Base-by-base conservation (phyloP, 2,797 vertebrate genomes). In the Balearica regulorum region DNA sequence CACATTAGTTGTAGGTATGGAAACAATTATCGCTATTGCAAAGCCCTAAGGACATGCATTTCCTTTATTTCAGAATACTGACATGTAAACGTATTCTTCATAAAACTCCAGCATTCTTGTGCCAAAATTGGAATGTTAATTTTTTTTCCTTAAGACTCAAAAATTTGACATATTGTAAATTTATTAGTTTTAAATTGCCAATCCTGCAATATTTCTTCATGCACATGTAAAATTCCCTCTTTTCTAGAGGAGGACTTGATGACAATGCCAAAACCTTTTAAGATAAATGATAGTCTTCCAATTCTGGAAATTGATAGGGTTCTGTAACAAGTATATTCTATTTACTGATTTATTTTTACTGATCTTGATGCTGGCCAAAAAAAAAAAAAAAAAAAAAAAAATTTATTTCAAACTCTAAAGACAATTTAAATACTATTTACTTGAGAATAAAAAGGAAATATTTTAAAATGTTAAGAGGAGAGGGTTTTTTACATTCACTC, bases 1-100 rank as follows among this genome's bases (percentile, higher is more conserved):
- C 51, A 71, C 29, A 35, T 46, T 31, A 17, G 60, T 72, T 5
- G 0, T 51, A 60, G 49, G 5, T 57, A 54, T 35, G 37, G 24
- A 80, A 76, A 75, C 8, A 62, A 10, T 71, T 49, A 13, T 35
- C 10, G 10, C 18, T 49, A 21, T 60, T 60, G 24, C 26, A 39
- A 70, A 72, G 22, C 5, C 22, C 11, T 62, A 41, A 70, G 33
- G 37, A 49, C 37, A 20, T 41, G 22, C 37, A 35, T 92, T 61
- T 85, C 80, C 48, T 80, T 76, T 57, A 10, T 77, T 92, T 91
- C 33, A 76, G 76, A 92, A 84, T 76, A 61, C 28, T 61, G 33
- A 29, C 25, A 11, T 65, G 41, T 41, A 60, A 55, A 71, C 10
- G 3, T 29, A 14, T 8, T 71, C 54, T 78, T 65, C 20, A 17